Evolutionary conservation across 2,797 vertebrate species (phyloP).

Genomic region (Brotula barbata): DNA sequence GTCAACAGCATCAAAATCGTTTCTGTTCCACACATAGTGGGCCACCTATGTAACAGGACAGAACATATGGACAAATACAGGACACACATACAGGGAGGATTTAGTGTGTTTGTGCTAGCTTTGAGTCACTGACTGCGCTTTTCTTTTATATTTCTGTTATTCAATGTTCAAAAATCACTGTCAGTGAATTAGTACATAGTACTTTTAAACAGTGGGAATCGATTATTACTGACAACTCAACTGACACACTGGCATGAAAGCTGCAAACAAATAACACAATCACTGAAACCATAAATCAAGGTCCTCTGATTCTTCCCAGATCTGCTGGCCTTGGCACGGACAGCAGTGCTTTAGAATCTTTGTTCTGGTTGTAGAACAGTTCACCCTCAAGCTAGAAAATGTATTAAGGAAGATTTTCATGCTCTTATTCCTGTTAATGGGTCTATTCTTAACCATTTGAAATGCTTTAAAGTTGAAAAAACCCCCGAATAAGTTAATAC

Average conservation of each 20-base stretch:
- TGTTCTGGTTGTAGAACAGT: too few relatives aligned
- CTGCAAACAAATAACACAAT: too few relatives aligned
- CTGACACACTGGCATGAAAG: background rate
- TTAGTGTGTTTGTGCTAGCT: background rate
- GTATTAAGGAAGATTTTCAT: too few relatives aligned
- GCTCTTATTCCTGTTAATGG: too few relatives aligned
- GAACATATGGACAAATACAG: background rate
- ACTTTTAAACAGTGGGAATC: background rate
- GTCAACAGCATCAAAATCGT: slow-evolving; percentile 73
- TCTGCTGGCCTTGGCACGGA: too few relatives aligned
- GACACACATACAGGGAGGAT: slow-evolving; percentile 8
- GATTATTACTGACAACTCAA: background rate
- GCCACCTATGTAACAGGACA: slow-evolving; percentile 63
- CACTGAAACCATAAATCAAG: too few relatives aligned
- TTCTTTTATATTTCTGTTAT: background rate
- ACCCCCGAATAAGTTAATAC: too few relatives aligned
- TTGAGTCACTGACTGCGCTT: slow-evolving; percentile 16
- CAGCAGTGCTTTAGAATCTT: too few relatives aligned
- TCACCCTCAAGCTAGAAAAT: too few relatives aligned
- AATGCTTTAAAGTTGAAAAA: too few relatives aligned
- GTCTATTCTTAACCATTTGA: too few relatives aligned
- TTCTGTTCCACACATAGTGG: slow-evolving; percentile 79
- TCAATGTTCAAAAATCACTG: background rate
- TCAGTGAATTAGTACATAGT: background rate
- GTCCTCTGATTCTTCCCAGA: too few relatives aligned